Conservation (phyloP, 1,140 invertebrate genomes). For the Cotesia chilonis region DNA sequence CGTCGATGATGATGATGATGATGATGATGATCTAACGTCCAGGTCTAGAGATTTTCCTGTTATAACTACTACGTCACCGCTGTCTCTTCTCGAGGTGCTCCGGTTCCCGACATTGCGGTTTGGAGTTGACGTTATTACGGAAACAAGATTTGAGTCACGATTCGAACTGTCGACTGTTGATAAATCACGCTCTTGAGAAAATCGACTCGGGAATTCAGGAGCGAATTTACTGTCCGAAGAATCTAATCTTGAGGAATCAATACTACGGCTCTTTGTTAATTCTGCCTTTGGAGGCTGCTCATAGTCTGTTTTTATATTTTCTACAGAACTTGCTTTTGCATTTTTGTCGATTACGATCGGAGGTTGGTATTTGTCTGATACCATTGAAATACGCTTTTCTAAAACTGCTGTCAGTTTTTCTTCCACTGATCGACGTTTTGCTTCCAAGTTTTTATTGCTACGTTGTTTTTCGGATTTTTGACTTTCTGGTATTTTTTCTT, state of each 20-base stretch:
- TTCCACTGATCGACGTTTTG: constrained; percentile 61
- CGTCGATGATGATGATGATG: constrained; percentile 68
- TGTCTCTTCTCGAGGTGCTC: constrained; percentile 51
- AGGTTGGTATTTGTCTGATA: constrained; percentile 28
- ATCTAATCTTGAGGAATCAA: constrained; percentile 57
- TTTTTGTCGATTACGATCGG: constrained; percentile 41
- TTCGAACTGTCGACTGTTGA: constrained; percentile 45
- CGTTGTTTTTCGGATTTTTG: constrained; percentile 39
- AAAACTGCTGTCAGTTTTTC: constrained; percentile 63
- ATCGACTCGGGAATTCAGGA: background rate
- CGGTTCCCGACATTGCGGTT: constrained; percentile 47
- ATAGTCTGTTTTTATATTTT: constrained; percentile 52
- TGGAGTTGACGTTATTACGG: constrained; percentile 62
- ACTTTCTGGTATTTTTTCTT: constrained; percentile 39
- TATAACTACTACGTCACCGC: constrained; percentile 61
- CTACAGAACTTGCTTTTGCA: constrained; percentile 55
- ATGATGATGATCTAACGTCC: constrained; percentile 59
- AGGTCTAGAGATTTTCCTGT: constrained; percentile 52
- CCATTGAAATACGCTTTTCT: constrained; percentile 58
- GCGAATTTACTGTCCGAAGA: constrained; percentile 49
- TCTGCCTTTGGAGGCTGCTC: constrained; percentile 42
- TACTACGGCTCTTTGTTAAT: constrained; percentile 52
- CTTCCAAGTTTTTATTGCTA: constrained; percentile 53
- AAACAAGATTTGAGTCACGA: constrained; percentile 48
- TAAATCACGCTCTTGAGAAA: constrained; percentile 24